Evolutionary conservation across 2,113 vertebrate genomes (phyloP).

Genomic region (Leptosomus discolor): DNA sequence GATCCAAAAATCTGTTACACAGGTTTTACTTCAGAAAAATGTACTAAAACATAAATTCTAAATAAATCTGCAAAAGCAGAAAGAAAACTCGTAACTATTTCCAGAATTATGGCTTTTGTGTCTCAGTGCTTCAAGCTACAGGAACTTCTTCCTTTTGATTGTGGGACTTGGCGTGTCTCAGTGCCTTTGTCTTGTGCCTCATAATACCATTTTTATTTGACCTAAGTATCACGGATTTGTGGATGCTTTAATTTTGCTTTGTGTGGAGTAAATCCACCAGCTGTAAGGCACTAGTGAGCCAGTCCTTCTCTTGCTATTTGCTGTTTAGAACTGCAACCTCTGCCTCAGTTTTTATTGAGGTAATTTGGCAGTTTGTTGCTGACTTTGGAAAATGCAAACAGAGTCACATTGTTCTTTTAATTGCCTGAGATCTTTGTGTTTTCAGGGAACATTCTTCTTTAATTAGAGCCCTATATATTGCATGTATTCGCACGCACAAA

Average conservation of each 20-base stretch:
- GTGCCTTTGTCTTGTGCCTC: not conserved
- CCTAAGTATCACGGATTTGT: not conserved
- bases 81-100: not conserved
- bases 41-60: not conserved
- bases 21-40: not conserved
- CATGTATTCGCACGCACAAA: fast-evolving
- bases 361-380: not conserved
- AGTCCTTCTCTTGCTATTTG: not conserved
- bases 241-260: not conserved
- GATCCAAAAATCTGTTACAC: not conserved
- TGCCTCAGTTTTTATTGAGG: not conserved
- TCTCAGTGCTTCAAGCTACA: not conserved
- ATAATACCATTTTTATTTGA: not conserved
- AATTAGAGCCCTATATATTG: not conserved
- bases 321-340: not conserved
- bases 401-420: not conserved
- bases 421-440: not conserved
- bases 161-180: not conserved
- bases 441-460: not conserved
- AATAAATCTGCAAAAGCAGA: not conserved
- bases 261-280: not conserved
- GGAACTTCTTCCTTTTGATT: not conserved
- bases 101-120: not conserved
- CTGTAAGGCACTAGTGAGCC: not conserved
- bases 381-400: not conserved